Base-by-base conservation (phyloP, 2,888 invertebrate genomes). In the Archips xylosteana region DNA sequence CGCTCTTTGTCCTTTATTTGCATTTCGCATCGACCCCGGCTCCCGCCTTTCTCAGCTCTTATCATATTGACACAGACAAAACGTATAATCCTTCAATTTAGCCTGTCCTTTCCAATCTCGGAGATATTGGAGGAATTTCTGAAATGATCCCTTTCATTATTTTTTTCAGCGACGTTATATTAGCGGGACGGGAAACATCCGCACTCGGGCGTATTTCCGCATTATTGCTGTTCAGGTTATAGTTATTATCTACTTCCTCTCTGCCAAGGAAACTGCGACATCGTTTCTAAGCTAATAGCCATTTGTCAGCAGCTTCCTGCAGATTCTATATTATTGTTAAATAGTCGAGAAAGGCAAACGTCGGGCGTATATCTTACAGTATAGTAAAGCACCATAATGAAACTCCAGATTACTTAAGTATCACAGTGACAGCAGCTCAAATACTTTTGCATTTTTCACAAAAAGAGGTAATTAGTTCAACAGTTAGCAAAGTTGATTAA, bases 51-150 rank as follows among this genome's bases (percentile, higher is more conserved):
- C 87, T 82, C 85, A 84, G 85, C 85, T 87, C 89, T 92, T 92
- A 92, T 93, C 92, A 84, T 89, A 90, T 92, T 91, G 91, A 87
- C 89, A 87, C 90, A 92, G 90, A 83, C 86, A 81, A 83, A 84
- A 85, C 81, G 81, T 87, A 88, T 89, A 90, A 90, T 89, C 89
- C 89, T 86, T 87, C 88, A 89, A 90, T 91, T 89, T 86, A 82
- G 83, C 78, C 81, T 80, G 81, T 79, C 85, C 82, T 83, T 86
- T 88, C 85, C 85, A 85, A 88, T 87, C 83, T 85, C 82, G 77
- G 61, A 70, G 60, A 73, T 73, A 72, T 75, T 73, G 74, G 74
- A 75, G 54, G 67, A 67, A 68, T 73, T 69, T 75, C 73, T 67
- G 70, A 76, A 62, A 63, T 67, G 71, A 76, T 75, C 77, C 75